Conservation (phyloP, 2,888 invertebrate genomes). For the Tiphia femorata region DNA sequence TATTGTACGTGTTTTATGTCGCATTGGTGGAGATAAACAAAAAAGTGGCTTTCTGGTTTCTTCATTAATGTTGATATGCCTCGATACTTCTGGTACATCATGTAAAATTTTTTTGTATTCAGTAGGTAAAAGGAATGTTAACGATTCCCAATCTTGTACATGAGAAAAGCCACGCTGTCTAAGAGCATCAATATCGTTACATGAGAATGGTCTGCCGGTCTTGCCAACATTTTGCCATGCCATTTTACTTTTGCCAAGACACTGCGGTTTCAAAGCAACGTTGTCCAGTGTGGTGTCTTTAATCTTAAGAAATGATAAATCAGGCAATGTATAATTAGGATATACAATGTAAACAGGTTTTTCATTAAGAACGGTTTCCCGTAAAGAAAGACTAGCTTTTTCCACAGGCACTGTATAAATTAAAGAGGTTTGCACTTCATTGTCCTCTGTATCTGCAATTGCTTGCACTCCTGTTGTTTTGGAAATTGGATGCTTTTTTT, state of each 20-base stretch:
- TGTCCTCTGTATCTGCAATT: slow-evolving; percentile 60
- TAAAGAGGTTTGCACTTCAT: slow-evolving; percentile 63
- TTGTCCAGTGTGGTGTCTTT: slow-evolving; percentile 71
- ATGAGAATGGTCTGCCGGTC: slow-evolving; percentile 78
- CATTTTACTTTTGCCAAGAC: slow-evolving; percentile 68
- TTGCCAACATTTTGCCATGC: slow-evolving; percentile 65
- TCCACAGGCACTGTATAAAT: slow-evolving; percentile 54
- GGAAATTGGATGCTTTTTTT: slow-evolving; percentile 41
- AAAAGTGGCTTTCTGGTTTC: slow-evolving; percentile 72
- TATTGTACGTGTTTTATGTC: slow-evolving; percentile 72
- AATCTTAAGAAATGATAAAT: slow-evolving; percentile 81
- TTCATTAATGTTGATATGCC: slow-evolving; percentile 74
- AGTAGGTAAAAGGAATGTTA: slow-evolving; percentile 87
- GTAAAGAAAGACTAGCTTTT: slow-evolving; percentile 54
- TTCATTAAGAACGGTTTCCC: slow-evolving; percentile 58
- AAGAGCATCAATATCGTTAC: slow-evolving; percentile 85
- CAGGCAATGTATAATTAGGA: slow-evolving; percentile 91
- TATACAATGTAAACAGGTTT: slow-evolving; percentile 91
- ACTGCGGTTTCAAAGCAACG: slow-evolving; percentile 82
- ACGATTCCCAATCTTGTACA: slow-evolving; percentile 93
- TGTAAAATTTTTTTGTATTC: slow-evolving; percentile 85
- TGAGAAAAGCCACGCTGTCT: slow-evolving; percentile 86
- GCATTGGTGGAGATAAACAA: slow-evolving; percentile 72
- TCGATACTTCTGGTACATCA: slow-evolving; percentile 83
- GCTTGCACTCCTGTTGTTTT: slow-evolving; percentile 60